Evolutionary conservation across 2,888 invertebrate genomes (phyloP).

Genomic region (Drosophila rellima): DNA sequence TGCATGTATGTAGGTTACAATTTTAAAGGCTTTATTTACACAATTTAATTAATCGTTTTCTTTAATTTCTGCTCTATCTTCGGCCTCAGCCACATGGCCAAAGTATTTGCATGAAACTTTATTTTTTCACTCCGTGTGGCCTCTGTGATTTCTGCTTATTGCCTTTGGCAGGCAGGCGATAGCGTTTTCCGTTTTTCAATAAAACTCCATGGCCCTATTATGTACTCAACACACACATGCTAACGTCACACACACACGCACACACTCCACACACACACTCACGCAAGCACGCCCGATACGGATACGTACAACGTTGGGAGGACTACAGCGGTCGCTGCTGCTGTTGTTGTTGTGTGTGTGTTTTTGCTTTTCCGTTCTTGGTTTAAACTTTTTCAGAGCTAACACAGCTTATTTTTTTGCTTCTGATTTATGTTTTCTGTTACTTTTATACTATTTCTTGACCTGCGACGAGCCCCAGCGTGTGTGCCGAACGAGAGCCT

Average conservation of each 20-base stretch:
- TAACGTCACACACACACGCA: conserved; percentile 51
- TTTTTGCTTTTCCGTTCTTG: conserved; percentile 16
- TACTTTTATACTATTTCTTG: conserved; percentile 39
- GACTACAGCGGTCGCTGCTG: conserved; percentile 34
- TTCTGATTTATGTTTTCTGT: conserved; percentile 32
- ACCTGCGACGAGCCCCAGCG: conserved; percentile 71
- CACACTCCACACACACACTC: conserved; percentile 47
- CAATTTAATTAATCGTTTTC: conserved; percentile 39
- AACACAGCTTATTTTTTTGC: conserved; percentile 24
- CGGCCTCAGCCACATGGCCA: conserved; percentile 62
- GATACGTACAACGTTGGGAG: conserved; percentile 57
- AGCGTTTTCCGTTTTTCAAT: conserved; percentile 66
- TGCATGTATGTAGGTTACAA: conserved; percentile 26
- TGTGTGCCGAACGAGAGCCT: conserved; percentile 80
- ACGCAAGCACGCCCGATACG: conserved; percentile 53
- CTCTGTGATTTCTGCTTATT: conserved; percentile 39
- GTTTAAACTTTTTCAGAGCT: conserved; percentile 28
- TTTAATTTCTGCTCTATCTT: conserved; percentile 51
- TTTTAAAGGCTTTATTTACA: conserved; percentile 47
- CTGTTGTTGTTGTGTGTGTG: conserved; percentile 32
- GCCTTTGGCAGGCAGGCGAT: conserved; percentile 30
- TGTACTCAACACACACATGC: conserved; percentile 76
- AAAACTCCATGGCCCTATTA: conserved; percentile 82
- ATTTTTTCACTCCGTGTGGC: conserved; percentile 42
- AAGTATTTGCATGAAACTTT: conserved; percentile 53